Percentiles rank a stretch among this genome's conserved stretches.
phyloP scores from a whole-genome alignment of 2,113 vertebrate species.

The Leucopternis melanops region DNA sequence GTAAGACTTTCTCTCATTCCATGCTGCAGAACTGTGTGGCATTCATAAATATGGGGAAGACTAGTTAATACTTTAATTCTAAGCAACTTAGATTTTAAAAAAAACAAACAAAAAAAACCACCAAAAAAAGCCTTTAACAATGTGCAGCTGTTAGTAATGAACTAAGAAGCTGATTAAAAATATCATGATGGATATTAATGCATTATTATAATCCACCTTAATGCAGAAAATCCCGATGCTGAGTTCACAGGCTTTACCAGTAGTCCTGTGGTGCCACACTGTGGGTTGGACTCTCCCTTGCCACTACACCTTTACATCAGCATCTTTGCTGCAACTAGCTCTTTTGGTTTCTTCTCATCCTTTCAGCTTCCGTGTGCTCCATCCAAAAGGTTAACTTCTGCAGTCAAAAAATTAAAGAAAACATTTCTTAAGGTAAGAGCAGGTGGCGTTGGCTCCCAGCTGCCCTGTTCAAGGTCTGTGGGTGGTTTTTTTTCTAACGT shows the following conservation, averaged over 20 bases:
- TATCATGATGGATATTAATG: conserved; percentile 34
- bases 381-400: conserved; percentile 48
- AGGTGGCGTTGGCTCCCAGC: not conserved
- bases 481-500: not conserved
- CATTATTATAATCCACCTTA: conserved; percentile 28
- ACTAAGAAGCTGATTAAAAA: conserved; percentile 36
- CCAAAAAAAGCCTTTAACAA: not conserved
- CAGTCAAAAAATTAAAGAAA: conserved; percentile 58
- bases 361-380: conserved; percentile 56
- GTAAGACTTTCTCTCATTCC: not conserved
- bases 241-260: too few species aligned
- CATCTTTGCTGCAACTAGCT: not conserved
- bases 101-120: not conserved
- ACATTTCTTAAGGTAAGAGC: conserved; percentile 60
- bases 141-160: conserved; percentile 39
- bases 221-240: not conserved
- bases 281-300: not conserved
- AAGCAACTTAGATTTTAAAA: not conserved
- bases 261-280: too few species aligned
- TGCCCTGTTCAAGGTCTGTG: not conserved
- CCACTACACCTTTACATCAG: not conserved
- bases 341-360: conserved; percentile 10
- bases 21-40: not conserved
- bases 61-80: conserved; percentile 25
- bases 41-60: conserved; percentile 18